phyloP scores from a whole-genome alignment of 1,140 invertebrate genomes.

The Drosophila tani region DNA sequence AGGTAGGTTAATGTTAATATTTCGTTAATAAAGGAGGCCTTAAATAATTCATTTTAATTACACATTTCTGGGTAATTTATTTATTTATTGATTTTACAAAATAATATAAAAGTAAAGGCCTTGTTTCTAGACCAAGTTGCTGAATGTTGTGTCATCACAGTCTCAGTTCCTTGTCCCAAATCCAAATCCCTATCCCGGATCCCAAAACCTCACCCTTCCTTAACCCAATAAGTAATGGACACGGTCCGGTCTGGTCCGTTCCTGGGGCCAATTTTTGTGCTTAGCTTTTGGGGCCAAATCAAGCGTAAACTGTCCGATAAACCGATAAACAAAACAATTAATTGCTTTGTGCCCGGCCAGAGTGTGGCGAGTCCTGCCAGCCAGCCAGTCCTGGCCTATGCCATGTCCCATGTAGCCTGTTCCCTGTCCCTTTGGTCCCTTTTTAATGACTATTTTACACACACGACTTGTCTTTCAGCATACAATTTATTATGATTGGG shows the following conservation, averaged over 20 bases:
- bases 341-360: constrained; percentile 66
- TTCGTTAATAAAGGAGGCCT: background rate
- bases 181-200: background rate
- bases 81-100: background rate
- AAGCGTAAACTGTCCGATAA: constrained; percentile 77
- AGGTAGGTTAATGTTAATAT: background rate
- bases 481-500: constrained; percentile 75
- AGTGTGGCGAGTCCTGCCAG: constrained; percentile 1
- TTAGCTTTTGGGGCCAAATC: constrained; percentile 59
- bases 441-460: constrained; percentile 82
- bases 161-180: background rate
- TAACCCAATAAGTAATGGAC: constrained; percentile 51
- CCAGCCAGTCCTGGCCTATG: background rate
- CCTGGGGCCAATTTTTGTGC: constrained; percentile 39
- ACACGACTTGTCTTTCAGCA: constrained; percentile 72
- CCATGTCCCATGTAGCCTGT: background rate
- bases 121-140: background rate
- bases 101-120: too few relatives aligned
- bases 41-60: background rate
- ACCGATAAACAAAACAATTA: constrained; percentile 82
- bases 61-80: background rate
- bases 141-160: constrained; percentile 24
- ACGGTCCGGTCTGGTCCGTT: background rate
- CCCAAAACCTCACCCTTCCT: background rate
- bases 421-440: constrained; percentile 26